Evolutionary conservation across 2,797 vertebrate genomes (phyloP), one percentile per base, ranked within the genome.

Genomic region (Fratercula arctica): DNA sequence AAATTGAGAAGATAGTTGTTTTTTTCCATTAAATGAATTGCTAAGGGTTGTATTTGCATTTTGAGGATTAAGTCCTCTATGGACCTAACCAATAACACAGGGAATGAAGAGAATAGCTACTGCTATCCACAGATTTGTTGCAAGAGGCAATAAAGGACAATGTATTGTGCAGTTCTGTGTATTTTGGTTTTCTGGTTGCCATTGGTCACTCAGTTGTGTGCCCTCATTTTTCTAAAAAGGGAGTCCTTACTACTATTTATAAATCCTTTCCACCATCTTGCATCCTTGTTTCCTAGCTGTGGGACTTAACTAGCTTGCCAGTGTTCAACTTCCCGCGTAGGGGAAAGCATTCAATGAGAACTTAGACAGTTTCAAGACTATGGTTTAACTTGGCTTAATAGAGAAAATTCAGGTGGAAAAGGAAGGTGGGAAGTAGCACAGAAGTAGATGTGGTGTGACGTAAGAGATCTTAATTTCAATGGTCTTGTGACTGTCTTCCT

Each of bases 151-250:
- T 72, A 45, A 79, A 81, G 24, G 59, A 19, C 67, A 31, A 9
- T 18, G 14, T 54, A 24, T 35, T 73, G 4, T 70, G 54, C 8
- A 17, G 33, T 81, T 86, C 23, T 35, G 6, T 50, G 39, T 72
- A 56, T 54, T 29, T 76, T 25, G 14, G 10, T 79, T 93, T 89
- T 63, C 25, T 89, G 76, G 10, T 87, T 92, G 45, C 33, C 6
- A 1, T 3, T 94, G 81, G 56, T 85, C 51, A 54, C 23, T 92
- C 45, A 16, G 56, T 74, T 90, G 6, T 45, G 18, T 41, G 86
- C 15, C 86, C 87, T 94, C 82, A 77, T 76, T 90, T 96, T 92
- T 85, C 60, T 82, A 78, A 77, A 92, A 93, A 74, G n/a, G 8
- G 37, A 87, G 41, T 85, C 45, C 63, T 87, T 69, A 53, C 25